Base-by-base conservation (phyloP, 2,113 vertebrate species). In the Phodopus roborovskii region DNA sequence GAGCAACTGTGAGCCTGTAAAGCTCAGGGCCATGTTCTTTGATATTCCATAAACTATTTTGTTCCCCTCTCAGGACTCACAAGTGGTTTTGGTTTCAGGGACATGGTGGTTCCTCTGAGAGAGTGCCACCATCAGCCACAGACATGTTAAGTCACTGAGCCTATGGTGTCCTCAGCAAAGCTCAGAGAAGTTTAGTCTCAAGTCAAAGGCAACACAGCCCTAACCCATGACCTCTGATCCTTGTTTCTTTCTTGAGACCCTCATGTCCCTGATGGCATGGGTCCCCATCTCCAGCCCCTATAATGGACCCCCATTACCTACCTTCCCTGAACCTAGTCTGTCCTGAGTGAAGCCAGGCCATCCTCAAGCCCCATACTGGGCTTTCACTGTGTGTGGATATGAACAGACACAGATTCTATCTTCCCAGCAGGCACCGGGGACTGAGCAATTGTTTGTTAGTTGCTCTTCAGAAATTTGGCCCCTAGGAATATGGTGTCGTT, bases 381-480 rank as follows among this genome's bases (percentile, higher is more conserved):
- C 68, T 56, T 88, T 45, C 56, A n/a, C n/a, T 26, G 17, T 20
- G 3, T 71, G 58, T 79, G 68, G 79, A 70, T 58, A 53, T 0
- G 0, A 0, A 66, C 92, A 81, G 48, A 83, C 94, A 10, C 42
- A 71, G 97, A 94, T 92, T 96, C 95, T 93, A 83, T 89, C 97
- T 86, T 97, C 97, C 96, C 97, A 91, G 0, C 50, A 88, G 98
- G 98, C 98, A 91, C 96, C 86, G 91, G 93, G 96, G 84, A 91
- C 88, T 88, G 97, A 97, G 97, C 94, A 96, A 97, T 97, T 97
- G 96, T 98, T 97, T 92, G 22, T 96, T 64, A 60, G 97, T 97
- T 97, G 97, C 96, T 98, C 97, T 96, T 97, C 97, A 97, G 97
- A 98, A 98, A 98, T 97, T 96, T 94, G 97, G 98, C 98, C 98